Evolutionary conservation across 2,113 vertebrate genomes (phyloP).

Genomic region (Symphodus melops): DNA sequence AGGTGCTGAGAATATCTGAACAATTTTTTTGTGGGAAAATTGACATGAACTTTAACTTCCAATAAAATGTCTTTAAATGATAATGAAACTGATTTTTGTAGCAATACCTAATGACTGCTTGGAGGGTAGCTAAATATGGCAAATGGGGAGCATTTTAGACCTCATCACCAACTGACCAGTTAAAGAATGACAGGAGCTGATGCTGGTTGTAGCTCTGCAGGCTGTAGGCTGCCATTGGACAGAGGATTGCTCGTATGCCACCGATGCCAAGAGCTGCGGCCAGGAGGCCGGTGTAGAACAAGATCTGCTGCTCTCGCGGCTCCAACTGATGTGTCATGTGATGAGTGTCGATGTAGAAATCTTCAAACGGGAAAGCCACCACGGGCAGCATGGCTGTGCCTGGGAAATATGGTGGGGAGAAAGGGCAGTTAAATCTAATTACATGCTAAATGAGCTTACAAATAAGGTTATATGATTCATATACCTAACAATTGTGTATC

Average conservation of each 20-base stretch:
- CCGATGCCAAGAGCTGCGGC: conserved; percentile 88
- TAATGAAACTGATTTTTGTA: too few relatives aligned
- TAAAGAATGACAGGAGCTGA: conserved; percentile 89
- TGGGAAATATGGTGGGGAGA: conserved; percentile 49
- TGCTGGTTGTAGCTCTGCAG: conserved; percentile 82
- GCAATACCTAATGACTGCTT: too few relatives aligned
- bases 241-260: conserved; percentile 88
- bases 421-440: neutral
- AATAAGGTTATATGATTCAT: neutral
- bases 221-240: conserved; percentile 85
- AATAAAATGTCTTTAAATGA: too few relatives aligned
- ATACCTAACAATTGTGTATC: neutral
- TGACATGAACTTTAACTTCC: too few relatives aligned
- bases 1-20: too few relatives aligned
- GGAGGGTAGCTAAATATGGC: neutral
- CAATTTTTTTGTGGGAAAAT: too few relatives aligned
- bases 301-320: conserved; percentile 81
- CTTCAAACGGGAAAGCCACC: conserved; percentile 92
- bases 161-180: conserved; percentile 83
- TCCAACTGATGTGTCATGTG: conserved; percentile 82
- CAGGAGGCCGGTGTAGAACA: conserved; percentile 88
- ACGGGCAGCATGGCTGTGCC: conserved; percentile 89
- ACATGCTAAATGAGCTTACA: conserved; percentile 2
- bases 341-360: conserved; percentile 85
- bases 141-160: neutral